Evolutionary conservation across 1,140 invertebrate genomes (phyloP).

Genomic region (Bombus sibiricus): DNA sequence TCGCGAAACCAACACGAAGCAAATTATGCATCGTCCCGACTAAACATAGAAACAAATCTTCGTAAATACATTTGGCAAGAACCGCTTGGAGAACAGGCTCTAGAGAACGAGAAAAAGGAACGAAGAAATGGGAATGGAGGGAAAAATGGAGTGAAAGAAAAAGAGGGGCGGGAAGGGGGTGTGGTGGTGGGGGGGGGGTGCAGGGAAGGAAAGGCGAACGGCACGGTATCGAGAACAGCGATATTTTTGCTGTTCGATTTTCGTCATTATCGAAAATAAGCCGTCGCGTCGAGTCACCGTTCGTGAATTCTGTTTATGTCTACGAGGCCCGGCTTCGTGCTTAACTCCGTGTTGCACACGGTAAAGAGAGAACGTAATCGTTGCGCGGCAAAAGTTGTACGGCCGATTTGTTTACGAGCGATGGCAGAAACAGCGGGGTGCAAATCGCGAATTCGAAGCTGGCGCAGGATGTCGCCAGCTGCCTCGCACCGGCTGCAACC

Average conservation of each 20-base stretch:
- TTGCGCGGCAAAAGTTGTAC: conserved; percentile 11
- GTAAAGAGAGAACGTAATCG: conserved; percentile 25
- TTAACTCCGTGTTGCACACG: conserved; percentile 24
- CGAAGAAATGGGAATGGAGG: no score
- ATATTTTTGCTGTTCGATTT: conserved; percentile 40
- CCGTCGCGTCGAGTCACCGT: conserved; percentile 26
- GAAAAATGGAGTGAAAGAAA: not conserved
- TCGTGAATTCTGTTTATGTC: conserved; percentile 53
- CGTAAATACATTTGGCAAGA: conserved; percentile 30
- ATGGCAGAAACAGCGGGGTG: not conserved
- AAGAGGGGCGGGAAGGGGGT: rapidly evolving
- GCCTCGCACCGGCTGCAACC: conserved; percentile 26
- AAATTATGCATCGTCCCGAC: conserved; percentile 14
- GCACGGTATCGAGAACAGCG: conserved; percentile 21
- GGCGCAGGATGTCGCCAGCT: conserved; percentile 39
- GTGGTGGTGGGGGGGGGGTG: no score
- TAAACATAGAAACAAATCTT: conserved; percentile 42
- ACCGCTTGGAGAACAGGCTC: not conserved
- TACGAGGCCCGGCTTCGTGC: conserved; percentile 16
- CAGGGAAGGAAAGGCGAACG: no score
- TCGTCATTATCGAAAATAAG: conserved; percentile 61
- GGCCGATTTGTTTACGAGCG: conserved; percentile 45
- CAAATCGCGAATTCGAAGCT: conserved; percentile 32
- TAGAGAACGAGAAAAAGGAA: conserved; percentile 2
- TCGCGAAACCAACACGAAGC: conserved; percentile 27